phyloP scores from a whole-genome alignment of 2,113 vertebrate species.

The Ptilorrhoa leucosticta region DNA sequence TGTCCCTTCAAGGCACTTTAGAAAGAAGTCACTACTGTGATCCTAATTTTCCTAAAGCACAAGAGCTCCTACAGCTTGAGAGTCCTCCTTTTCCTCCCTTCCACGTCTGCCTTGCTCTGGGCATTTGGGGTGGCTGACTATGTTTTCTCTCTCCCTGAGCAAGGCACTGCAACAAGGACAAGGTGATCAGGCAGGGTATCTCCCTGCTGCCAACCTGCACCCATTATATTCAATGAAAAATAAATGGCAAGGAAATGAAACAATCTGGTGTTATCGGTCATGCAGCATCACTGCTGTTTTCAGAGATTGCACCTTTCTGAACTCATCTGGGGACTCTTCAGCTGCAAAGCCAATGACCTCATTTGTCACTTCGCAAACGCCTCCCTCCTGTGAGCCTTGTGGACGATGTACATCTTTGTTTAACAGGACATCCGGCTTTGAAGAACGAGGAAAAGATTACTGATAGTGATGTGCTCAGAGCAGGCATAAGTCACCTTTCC shows the following conservation, averaged over 20 bases:
- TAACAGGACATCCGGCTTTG: conserved; percentile 5
- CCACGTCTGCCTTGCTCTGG: neutral
- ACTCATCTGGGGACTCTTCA: neutral
- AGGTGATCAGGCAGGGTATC: neutral
- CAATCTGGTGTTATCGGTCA: neutral
- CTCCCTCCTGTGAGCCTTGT: neutral
- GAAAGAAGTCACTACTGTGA: neutral
- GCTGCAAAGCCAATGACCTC: conserved; percentile 10
- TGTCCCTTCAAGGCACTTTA: neutral
- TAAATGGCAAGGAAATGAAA: neutral
- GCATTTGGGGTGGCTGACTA: neutral
- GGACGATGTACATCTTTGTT: conserved; percentile 8
- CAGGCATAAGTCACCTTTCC: conserved; percentile 20
- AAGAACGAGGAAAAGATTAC: neutral
- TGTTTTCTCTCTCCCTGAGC: neutral
- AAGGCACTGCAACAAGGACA: neutral
- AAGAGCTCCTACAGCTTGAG: neutral
- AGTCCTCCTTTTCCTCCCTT: neutral
- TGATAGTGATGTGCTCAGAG: neutral
- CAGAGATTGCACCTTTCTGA: neutral
- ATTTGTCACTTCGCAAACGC: neutral
- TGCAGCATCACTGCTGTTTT: neutral
- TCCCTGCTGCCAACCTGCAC: neutral
- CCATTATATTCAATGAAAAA: neutral
- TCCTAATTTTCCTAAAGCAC: neutral